phyloP scores from a whole-genome alignment of 2,888 invertebrate species.

The Beris chalybata region DNA sequence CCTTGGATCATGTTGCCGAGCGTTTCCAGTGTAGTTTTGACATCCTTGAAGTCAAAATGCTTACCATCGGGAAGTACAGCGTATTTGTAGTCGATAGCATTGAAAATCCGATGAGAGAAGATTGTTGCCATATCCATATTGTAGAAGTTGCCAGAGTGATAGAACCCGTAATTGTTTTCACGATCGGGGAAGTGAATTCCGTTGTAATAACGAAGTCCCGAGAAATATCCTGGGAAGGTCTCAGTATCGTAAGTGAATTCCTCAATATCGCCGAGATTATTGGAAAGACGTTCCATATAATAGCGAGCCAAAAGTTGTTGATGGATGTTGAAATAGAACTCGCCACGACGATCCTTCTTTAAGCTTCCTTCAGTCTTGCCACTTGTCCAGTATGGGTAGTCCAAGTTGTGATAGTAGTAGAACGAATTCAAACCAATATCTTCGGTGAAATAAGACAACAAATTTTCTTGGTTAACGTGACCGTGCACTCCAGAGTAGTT shows the following conservation, averaged over 20 bases:
- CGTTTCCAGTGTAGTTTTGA: slow-evolving; percentile 53
- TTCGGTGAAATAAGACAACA: slow-evolving; percentile 72
- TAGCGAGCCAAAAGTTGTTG: slow-evolving; percentile 59
- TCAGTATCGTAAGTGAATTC: slow-evolving; percentile 60
- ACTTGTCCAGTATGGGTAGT: slow-evolving; percentile 71
- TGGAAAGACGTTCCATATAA: slow-evolving; percentile 65
- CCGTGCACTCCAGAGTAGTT: slow-evolving; percentile 68
- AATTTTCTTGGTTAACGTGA: slow-evolving; percentile 63
- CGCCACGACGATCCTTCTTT: slow-evolving; percentile 55
- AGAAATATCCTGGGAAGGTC: slow-evolving; percentile 65
- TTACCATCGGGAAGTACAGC: slow-evolving; percentile 54
- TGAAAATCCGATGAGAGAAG: slow-evolving; percentile 62
- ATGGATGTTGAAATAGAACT: slow-evolving; percentile 58
- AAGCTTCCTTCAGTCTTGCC: slow-evolving; percentile 53
- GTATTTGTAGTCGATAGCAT: slow-evolving; percentile 64
- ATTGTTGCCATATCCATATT: slow-evolving; percentile 54
- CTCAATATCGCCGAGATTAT: slow-evolving; percentile 68
- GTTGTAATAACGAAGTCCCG: slow-evolving; percentile 65
- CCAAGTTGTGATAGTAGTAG: slow-evolving; percentile 69
- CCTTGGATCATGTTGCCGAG: slow-evolving; percentile 63
- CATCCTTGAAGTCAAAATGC: slow-evolving; percentile 46
- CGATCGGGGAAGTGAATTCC: slow-evolving; percentile 69
- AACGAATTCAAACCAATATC: slow-evolving; percentile 75
- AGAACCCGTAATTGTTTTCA: slow-evolving; percentile 60
- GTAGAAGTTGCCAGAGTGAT: slow-evolving; percentile 49